Base-by-base conservation (phyloP, 2,888 invertebrate genomes). In the Hoplodrina blanda region DNA sequence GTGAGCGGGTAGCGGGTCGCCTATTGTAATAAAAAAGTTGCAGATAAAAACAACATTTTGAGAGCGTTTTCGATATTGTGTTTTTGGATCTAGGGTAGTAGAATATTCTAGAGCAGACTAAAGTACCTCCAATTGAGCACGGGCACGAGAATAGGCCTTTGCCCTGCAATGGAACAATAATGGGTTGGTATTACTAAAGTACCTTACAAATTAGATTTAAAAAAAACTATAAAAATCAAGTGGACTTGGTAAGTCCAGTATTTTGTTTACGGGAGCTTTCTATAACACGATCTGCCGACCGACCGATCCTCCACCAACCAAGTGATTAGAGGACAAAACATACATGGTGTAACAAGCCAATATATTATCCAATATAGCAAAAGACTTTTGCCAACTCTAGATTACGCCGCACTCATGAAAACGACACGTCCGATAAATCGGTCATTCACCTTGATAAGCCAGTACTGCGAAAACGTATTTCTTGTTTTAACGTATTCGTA, bases 401-500 rank as follows among this genome's bases (percentile, higher is more conserved):
- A 54, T 69, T 65, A 65, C 44, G 25, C 11, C 6, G 8, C 49
- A 69, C 57, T 41, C 19, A 13, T 65, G 19, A 50, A 54, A 70
- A 20, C 37, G 56, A 53, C 55, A 52, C 17, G 30, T 60, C 30
- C 62, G 56, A 67, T 66, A 79, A 62, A 66, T 62, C 70, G 70
- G 67, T 55, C 74, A 62, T 75, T 75, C 69, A 71, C 61, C 79
- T 50, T 71, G 75, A 78, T 80, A 80, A 78, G 67, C 69, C 44
- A 25, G 50, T 56, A 69, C 33, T 68, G 63, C 64, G 52, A 73
- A 82, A 62, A 64, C n/a, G 44, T 50, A 53, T 30, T 69, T 70
- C 53, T 76, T 49, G 13, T 73, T 80, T 80, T 64, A 67, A 67
- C 8, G 7, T 37, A 8, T 8, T 25, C 25, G 25, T 25, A 25